These are phyloP conservation scores for Phataginus tetradactyla DNA, from an alignment of 2,797 vertebrate species.

Conservation along the genomic window DNA sequence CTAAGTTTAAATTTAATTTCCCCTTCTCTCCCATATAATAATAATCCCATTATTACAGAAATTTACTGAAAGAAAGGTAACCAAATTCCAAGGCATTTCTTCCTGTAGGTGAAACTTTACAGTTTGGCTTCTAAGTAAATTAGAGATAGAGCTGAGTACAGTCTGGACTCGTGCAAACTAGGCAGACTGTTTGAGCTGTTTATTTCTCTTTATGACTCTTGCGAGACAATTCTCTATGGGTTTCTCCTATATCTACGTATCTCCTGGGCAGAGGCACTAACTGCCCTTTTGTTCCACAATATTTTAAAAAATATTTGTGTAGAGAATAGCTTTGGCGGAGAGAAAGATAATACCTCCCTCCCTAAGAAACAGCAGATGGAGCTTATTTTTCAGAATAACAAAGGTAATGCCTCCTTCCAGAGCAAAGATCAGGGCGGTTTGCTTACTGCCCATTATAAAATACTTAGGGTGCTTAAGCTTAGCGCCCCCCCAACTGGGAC, in stretches of 20 bases:
- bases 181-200: neutral
- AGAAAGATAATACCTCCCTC: neutral
- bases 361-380: neutral
- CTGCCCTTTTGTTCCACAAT: neutral
- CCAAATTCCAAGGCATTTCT: conserved; percentile 19
- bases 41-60: neutral
- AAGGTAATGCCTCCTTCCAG: neutral
- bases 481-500: neutral
- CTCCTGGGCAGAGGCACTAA: neutral
- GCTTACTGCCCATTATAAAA: neutral
- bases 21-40: neutral
- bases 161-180: neutral
- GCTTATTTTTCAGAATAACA: neutral
- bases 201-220: neutral
- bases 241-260: neutral
- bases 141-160: neutral
- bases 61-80: neutral
- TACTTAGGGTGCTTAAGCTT: neutral
- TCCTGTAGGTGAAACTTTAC: neutral
- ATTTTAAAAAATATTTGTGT: neutral
- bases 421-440: neutral
- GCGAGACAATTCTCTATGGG: neutral
- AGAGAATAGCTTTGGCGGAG: neutral
- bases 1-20: conserved; percentile 50
- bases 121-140: neutral